Evolutionary conservation across 2,888 invertebrate species (phyloP).

Genomic region (Noctua janthina): DNA sequence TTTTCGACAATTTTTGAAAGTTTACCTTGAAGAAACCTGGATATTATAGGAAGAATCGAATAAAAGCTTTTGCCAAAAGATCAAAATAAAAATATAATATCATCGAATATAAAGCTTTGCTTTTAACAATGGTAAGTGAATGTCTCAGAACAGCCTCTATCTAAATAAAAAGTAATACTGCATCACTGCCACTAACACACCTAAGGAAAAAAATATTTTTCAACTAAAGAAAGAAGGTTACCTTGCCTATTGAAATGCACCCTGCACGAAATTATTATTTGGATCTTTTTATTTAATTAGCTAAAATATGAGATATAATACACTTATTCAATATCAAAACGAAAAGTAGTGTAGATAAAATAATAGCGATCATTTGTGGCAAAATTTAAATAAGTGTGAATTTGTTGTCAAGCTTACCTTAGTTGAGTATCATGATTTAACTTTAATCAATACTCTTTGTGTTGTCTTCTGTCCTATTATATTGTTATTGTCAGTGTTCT

Average conservation of each 20-base stretch:
- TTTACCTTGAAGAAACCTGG: background rate
- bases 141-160: background rate
- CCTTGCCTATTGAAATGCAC: constrained; percentile 37
- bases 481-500: constrained; percentile 1
- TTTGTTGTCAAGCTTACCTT: background rate
- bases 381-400: constrained; percentile 5
- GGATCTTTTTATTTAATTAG: constrained; percentile 20
- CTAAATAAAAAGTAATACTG: background rate
- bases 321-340: background rate
- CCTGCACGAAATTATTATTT: constrained; percentile 41
- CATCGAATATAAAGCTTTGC: background rate
- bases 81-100: background rate
- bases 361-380: constrained; percentile 7
- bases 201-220: constrained; percentile 1
- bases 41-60: constrained; percentile 25
- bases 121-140: background rate
- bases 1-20: constrained; percentile 54
- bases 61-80: constrained; percentile 17
- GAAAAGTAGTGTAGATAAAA: constrained; percentile 11
- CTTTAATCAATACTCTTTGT: constrained; percentile 8
- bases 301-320: background rate
- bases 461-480: background rate
- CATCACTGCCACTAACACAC: constrained; percentile 43
- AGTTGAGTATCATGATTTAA: background rate
- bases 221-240: background rate